These are phyloP conservation scores for Manduca sexta DNA, from an alignment of 1,140 invertebrate species.

Conservation along the genomic window DNA sequence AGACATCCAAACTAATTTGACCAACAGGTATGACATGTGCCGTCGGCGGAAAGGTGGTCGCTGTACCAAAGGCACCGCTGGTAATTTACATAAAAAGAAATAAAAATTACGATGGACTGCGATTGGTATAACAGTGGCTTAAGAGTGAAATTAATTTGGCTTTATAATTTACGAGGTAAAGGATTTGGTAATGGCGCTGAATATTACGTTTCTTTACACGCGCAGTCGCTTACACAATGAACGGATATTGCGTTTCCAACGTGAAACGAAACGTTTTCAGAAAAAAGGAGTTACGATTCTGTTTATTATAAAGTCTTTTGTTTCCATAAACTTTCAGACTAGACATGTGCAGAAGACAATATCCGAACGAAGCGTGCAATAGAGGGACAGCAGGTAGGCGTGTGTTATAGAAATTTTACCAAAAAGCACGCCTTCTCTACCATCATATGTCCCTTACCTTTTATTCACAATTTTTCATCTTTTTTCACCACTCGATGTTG, in stretches of 20 bases:
- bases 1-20: constrained; percentile 54
- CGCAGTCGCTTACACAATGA: constrained; percentile 32
- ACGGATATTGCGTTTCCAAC: constrained; percentile 16
- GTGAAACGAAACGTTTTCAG: constrained; percentile 10
- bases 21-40: constrained; percentile 95
- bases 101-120: constrained; percentile 35
- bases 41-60: constrained; percentile 93
- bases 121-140: constrained; percentile 63
- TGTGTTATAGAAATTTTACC: constrained; percentile 45
- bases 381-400: constrained; percentile 96
- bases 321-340: constrained; percentile 82
- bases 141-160: constrained; percentile 56
- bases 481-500: constrained; percentile 27
- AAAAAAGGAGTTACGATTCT: constrained; percentile 4
- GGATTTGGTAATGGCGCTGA: constrained; percentile 72
- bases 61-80: constrained; percentile 96
- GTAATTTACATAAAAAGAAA: constrained; percentile 75
- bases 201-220: constrained; percentile 27
- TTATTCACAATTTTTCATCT: constrained; percentile 41
- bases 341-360: constrained; percentile 98
- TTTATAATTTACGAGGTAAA: constrained; percentile 65
- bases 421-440: constrained; percentile 58
- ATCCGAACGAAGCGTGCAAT: constrained; percentile 95
- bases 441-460: constrained; percentile 53
- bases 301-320: constrained; percentile 21